Conservation (phyloP, 30 jellyfish, hydroid and myxozoan genomes). For the Calvadosia cruxmelitensis region DNA sequence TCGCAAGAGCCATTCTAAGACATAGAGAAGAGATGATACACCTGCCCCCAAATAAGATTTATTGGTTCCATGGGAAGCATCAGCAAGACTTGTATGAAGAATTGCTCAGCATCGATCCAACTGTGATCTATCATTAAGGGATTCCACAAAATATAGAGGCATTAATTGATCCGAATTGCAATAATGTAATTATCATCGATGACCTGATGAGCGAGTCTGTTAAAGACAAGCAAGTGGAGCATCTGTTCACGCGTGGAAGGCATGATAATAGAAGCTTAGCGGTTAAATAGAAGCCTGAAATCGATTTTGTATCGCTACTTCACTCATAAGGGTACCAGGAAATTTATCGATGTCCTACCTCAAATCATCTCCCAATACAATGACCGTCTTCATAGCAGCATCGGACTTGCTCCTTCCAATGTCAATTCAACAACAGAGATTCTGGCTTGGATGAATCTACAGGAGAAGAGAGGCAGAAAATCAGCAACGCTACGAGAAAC, state of each 20-base stretch:
- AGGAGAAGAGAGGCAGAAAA: not conserved
- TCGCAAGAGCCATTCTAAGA: too few species aligned
- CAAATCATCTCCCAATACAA: not conserved
- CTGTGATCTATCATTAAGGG: constrained; percentile 6
- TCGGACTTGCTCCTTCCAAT: not conserved
- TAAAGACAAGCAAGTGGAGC: not conserved
- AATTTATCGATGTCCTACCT: not conserved
- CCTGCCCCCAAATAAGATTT: too few species aligned
- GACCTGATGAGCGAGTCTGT: constrained; percentile 17
- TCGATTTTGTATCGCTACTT: not conserved
- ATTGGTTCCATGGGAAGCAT: too few species aligned
- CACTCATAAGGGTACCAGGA: not conserved
- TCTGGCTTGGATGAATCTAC: not conserved
- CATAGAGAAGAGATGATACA: too few species aligned
- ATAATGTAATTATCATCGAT: not conserved
- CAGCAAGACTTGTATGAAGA: not conserved
- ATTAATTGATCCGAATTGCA: not conserved
- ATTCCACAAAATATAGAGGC: constrained; percentile 5
- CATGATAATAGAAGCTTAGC: constrained; percentile 7
- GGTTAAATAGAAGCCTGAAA: not conserved
- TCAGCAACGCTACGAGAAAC: not conserved
- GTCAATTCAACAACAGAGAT: not conserved
- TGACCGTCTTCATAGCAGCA: not conserved
- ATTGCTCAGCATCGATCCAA: constrained; percentile 2
- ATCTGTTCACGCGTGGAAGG: constrained; percentile 7